A percentile compares a stretch with the other conserved stretches of the same genome.
phyloP scores from a whole-genome alignment of 2,888 invertebrate species.

The Ormyrus nitidulus region DNA sequence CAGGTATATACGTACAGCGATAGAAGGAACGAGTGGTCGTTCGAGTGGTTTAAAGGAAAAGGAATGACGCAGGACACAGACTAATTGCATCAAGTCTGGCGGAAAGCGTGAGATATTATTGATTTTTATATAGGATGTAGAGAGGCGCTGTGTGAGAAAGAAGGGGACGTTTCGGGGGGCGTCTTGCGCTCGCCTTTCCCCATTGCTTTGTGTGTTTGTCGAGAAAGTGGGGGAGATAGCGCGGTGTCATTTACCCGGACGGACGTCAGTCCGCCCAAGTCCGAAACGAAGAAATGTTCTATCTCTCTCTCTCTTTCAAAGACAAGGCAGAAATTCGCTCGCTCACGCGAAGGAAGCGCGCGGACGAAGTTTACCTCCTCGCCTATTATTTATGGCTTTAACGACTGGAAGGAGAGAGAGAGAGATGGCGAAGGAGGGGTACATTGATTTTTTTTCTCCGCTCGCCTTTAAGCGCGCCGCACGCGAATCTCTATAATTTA shows the following conservation, averaged over 20 bases:
- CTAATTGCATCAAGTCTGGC: conserved; percentile 20
- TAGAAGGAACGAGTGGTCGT: too few species aligned
- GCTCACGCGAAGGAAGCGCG: conserved; percentile 55
- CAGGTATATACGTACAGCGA: too few species aligned
- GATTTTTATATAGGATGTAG: conserved; percentile 70
- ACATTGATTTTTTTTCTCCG: conserved; percentile 58
- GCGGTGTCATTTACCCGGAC: conserved; percentile 71
- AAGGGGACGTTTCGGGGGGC: background rate
- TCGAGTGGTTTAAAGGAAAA: too few species aligned
- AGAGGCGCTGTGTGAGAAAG: conserved; percentile 4
- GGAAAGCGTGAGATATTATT: conserved; percentile 75
- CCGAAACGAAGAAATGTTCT: conserved; percentile 56
- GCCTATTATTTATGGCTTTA: conserved; percentile 63
- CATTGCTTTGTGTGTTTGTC: conserved; percentile 62
- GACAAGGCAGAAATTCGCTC: conserved; percentile 23
- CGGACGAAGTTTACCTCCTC: conserved; percentile 55
- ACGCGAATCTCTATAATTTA: conserved; percentile 63
- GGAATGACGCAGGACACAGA: too few species aligned
- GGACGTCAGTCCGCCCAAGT: conserved; percentile 65
- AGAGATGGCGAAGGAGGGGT: conserved; percentile 27
- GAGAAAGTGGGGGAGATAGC: conserved; percentile 62
- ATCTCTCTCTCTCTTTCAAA: conserved; percentile 18
- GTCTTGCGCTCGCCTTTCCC: conserved; percentile 55
- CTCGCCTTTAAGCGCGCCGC: conserved; percentile 37
- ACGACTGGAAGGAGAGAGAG: conserved; percentile 12